phyloP scores from a whole-genome alignment of 2,113 vertebrate species.

The Pionites leucogaster region DNA sequence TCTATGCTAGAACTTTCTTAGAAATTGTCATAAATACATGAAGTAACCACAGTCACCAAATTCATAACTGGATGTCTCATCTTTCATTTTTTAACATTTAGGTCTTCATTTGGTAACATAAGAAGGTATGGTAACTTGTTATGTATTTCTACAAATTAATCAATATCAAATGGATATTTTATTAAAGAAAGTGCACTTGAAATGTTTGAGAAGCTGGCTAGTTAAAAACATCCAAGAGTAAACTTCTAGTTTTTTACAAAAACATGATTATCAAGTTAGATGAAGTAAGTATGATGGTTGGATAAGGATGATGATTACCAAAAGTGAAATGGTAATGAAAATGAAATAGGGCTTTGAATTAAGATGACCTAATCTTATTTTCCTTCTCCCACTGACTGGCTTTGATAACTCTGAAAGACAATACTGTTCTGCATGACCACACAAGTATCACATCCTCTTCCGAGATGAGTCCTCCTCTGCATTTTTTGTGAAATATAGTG shows the following conservation, averaged over 20 bases:
- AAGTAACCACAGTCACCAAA: neutral
- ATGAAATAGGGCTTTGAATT: slow-evolving; percentile 20
- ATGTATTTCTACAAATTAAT: neutral
- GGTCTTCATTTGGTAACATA: neutral
- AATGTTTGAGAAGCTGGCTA: neutral
- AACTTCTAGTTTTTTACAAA: neutral
- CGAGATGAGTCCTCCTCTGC: slow-evolving; percentile 40
- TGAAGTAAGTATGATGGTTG: neutral
- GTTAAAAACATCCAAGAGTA: neutral
- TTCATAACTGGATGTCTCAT: rapidly evolving
- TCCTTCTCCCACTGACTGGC: slow-evolving; percentile 16
- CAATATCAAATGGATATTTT: neutral
- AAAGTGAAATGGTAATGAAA: neutral
- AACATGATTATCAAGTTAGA: neutral
- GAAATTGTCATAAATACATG: neutral
- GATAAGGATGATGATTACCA: neutral
- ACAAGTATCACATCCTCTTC: neutral
- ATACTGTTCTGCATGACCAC: slow-evolving; percentile 38
- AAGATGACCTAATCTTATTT: slow-evolving; percentile 20
- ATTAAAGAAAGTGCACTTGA: neutral
- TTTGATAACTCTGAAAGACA: slow-evolving; percentile 19
- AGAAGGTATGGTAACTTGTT: neutral
- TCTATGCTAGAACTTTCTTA: neutral
- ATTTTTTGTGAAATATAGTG: slow-evolving; percentile 43
- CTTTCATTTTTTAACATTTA: neutral